phyloP scores from a whole-genome alignment of 2,113 vertebrate species.

The Podilymbus podiceps region DNA sequence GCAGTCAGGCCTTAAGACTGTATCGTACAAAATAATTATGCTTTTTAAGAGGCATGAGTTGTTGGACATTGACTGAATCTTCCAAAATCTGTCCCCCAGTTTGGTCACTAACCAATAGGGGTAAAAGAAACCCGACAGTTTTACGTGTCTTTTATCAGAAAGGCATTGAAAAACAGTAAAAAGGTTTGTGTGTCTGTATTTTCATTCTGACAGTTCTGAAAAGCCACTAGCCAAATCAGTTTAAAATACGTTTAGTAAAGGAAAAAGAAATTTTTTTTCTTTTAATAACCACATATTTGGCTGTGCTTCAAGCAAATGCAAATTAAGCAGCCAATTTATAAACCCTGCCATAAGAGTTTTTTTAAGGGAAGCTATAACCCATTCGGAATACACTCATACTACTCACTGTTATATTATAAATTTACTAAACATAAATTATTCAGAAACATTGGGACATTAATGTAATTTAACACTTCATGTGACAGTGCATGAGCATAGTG shows the following conservation, averaged over 20 bases:
- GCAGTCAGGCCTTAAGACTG: neutral
- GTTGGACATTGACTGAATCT: neutral
- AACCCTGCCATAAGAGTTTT: neutral
- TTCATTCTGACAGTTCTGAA: neutral
- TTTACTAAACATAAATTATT: neutral
- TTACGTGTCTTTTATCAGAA: neutral
- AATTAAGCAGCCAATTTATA: neutral
- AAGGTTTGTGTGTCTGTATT: neutral
- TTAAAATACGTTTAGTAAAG: neutral
- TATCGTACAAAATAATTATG: rapidly evolving
- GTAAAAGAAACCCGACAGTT: neutral
- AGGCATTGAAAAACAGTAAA: neutral
- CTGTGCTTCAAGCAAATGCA: neutral
- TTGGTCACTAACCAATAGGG: neutral
- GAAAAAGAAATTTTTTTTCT: neutral
- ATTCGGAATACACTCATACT: neutral
- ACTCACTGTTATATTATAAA: neutral
- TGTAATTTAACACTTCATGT: neutral
- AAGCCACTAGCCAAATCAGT: neutral
- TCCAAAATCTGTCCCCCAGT: neutral
- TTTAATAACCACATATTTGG: neutral
- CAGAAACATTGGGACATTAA: neutral
- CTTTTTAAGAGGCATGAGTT: neutral
- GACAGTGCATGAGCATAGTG: neutral
- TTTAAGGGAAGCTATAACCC: neutral